Conservation (phyloP, 2,888 invertebrate genomes). For the Atherix ibis region DNA sequence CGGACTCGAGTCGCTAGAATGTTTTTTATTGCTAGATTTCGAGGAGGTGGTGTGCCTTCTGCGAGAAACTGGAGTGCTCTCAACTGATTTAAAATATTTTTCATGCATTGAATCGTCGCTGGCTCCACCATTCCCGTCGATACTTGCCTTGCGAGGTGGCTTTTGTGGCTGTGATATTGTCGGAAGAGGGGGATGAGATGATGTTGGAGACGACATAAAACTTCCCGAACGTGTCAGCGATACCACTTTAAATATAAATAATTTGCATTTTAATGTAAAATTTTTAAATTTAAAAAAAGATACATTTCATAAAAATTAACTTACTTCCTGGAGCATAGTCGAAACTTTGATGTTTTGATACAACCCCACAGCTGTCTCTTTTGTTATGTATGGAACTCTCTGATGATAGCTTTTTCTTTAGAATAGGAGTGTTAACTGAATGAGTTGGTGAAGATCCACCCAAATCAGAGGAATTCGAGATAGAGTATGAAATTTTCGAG, state of each 20-base stretch:
- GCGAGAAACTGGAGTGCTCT: slow-evolving; percentile 47
- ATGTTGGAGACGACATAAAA: slow-evolving; percentile 28
- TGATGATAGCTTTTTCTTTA: slow-evolving; percentile 39
- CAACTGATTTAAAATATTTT: slow-evolving; percentile 58
- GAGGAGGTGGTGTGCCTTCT: slow-evolving; percentile 31
- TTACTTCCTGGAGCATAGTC: slow-evolving; percentile 25
- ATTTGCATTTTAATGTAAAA: not conserved
- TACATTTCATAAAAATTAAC: too few species aligned
- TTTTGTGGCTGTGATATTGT: slow-evolving; percentile 2
- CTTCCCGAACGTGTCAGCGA: slow-evolving; percentile 29
- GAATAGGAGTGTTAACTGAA: slow-evolving; percentile 51
- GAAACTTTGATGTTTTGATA: slow-evolving; percentile 36
- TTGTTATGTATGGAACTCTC: slow-evolving; percentile 27
- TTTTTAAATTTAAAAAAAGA: too few species aligned
- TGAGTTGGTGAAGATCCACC: slow-evolving; percentile 29
- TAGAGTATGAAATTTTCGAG: slow-evolving; percentile 25
- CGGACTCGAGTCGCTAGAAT: slow-evolving; percentile 44
- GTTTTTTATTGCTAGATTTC: slow-evolving; percentile 24
- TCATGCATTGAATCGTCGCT: slow-evolving; percentile 73
- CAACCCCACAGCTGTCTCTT: slow-evolving; percentile 19
- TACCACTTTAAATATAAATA: too few species aligned
- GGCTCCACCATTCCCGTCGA: slow-evolving; percentile 40
- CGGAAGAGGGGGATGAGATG: slow-evolving; percentile 7
- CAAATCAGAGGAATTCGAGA: slow-evolving; percentile 33
- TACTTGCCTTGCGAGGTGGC: slow-evolving; percentile 8